A percentile compares a stretch with the other conserved stretches of the same genome.
Conservation (phyloP, 2,888 invertebrate species). For the Homarus gammarus region DNA sequence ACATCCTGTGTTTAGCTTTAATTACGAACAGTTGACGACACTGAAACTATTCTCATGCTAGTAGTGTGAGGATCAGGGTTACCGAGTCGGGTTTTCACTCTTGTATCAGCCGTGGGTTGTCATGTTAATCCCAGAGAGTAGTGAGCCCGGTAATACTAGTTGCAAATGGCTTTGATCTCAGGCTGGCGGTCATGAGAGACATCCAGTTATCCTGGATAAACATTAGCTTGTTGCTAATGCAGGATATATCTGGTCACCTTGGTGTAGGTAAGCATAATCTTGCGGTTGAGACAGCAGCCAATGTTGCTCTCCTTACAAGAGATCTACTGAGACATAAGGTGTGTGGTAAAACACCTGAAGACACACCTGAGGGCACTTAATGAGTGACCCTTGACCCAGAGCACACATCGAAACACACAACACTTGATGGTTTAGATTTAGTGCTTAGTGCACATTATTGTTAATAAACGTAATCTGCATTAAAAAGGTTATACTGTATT, state of each 20-base stretch:
- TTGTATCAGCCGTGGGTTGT: background rate
- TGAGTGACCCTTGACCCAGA: too few species aligned
- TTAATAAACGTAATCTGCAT: too few species aligned
- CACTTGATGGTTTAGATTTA: too few species aligned
- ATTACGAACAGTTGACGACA: background rate
- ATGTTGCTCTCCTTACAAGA: too few species aligned
- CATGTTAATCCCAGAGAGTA: background rate
- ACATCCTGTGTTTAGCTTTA: background rate
- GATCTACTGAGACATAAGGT: too few species aligned
- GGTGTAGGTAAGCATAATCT: too few species aligned
- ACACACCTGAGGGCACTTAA: too few species aligned
- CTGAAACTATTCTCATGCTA: background rate
- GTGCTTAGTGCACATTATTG: too few species aligned
- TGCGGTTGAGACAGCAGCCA: too few species aligned
- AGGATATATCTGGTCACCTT: background rate
- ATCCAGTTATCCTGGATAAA: background rate
- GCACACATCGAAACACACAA: too few species aligned
- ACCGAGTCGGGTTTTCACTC: background rate
- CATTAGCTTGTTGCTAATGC: background rate
- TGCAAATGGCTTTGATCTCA: constrained; percentile 5
- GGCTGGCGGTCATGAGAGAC: background rate
- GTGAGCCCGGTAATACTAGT: background rate
- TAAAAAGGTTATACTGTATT: too few species aligned
- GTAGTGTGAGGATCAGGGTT: background rate
- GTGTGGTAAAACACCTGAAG: too few species aligned